Evolutionary conservation across 2,888 invertebrate species (phyloP), one percentile per base, ranked within the genome.

Genomic region (Spodoptera littoralis): DNA sequence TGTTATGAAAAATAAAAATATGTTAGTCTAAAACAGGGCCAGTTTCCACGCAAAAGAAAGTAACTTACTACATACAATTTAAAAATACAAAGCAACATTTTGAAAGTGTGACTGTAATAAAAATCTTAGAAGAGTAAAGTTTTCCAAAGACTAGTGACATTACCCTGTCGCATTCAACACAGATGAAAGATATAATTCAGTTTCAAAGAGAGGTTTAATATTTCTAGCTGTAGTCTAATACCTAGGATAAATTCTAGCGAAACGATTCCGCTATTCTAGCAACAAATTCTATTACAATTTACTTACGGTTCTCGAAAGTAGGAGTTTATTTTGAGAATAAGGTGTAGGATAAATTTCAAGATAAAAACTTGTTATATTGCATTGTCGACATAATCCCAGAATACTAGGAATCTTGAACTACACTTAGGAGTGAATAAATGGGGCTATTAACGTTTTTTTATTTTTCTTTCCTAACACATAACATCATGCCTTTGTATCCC

Each of bases 251-350:
- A 73, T 68, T 71, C 63, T 55, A 68, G 45, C 18, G 54, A 48
- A 68, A 68, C 47, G 53, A 36, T 58, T 43, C 62, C 47, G n/a
- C 47, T 62, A 63, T 58, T 67, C 69, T 54, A 48, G 69, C 54
- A 13, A 55, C 63, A 73, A 63, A 71, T 71, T 51, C 13, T 55
- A 43, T 47, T 58, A 71, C 54, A 51, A 71, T 71, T 71, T 68
- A 63, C 57, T 58, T 48, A 62, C 27, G 18, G 42, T 55, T 44
- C 47, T 68, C 43, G 43, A 54, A 67, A 42, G 49, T 44, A 30
- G 51, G 54, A 46, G 53, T 48, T 62, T 56, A 73, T 73, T 63
- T 73, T 55, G 8, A 9, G 36, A 36, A 36, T 36, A 36, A 36
- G 8, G 36, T 36, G 9, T 9, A 18, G 18, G 18, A 1, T 18